A percentile compares a stretch with the other conserved stretches of the same genome.
phyloP scores from a whole-genome alignment of 1,140 invertebrate species.

The Drosophila obscura region DNA sequence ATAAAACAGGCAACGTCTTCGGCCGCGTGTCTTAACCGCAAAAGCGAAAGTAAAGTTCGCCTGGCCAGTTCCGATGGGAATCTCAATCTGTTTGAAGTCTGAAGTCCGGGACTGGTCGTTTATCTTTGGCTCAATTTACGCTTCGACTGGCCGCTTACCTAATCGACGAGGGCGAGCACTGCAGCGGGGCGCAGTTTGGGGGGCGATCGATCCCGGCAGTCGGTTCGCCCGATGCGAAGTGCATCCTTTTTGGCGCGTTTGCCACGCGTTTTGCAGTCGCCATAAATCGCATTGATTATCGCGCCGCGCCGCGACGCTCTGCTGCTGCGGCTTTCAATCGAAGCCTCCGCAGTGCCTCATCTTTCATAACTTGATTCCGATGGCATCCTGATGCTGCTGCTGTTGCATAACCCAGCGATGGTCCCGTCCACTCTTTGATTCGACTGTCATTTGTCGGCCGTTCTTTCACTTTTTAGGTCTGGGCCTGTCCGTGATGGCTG shows the following conservation, averaged over 20 bases:
- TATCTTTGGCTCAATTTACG: conserved; percentile 74
- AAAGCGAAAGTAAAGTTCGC: conserved; percentile 79
- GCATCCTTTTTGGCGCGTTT: conserved; percentile 62
- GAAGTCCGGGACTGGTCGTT: conserved; percentile 57
- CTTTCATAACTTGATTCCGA: conserved; percentile 51
- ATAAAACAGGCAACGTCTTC: conserved; percentile 31
- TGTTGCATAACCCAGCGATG: conserved; percentile 45
- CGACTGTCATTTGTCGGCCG: conserved; percentile 52
- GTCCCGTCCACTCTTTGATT: conserved; percentile 9
- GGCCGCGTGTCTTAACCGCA: conserved; percentile 11
- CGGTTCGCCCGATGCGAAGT: conserved; percentile 31
- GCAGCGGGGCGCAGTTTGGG: conserved; percentile 4
- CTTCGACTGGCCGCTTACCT: conserved; percentile 55
- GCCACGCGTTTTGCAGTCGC: conserved; percentile 66
- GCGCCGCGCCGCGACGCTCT: conserved; percentile 38
- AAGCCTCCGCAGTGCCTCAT: conserved; percentile 33
- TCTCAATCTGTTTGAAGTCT: conserved; percentile 53
- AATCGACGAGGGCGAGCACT: conserved; percentile 35
- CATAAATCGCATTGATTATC: conserved; percentile 79
- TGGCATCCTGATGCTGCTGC: conserved; percentile 35
- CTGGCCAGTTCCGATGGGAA: conserved; percentile 60
- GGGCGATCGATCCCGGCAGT: conserved; percentile 9
- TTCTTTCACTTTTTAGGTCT: conserved; percentile 62
- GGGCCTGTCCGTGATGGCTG: not conserved
- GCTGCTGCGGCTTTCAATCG: conserved; percentile 28